Evolutionary conservation across 2,888 invertebrate genomes (phyloP), one percentile per base, ranked within the genome.

Genomic region (Diarsia brunnea): DNA sequence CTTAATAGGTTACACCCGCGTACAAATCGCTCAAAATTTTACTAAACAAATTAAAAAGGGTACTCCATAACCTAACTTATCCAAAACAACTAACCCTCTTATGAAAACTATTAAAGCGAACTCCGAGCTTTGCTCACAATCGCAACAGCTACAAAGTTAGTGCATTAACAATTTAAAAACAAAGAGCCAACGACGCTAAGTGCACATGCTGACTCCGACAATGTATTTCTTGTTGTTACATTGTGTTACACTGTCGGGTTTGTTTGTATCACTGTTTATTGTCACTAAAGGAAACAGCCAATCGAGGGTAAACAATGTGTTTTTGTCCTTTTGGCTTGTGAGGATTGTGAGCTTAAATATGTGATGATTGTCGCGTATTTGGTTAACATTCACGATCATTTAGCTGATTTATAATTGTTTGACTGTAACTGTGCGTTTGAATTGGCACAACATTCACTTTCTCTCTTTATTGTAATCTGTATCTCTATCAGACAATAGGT

Each of bases 111-210:
- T 72, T 81, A 79, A 51, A 66, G 38, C 2, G 38, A 71, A 79
- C 38, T 64, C n/a, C n/a, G 2, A 65, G 53, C 24, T 63, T 27
- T 51, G 45, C 58, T 65, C 45, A 60, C 70, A 64, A 73, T 81
- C 63, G 81, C 60, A 80, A 79, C 78, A 80, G 74, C 79, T 72
- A 79, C 72, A 81, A 86, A 84, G 84, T 89, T 83, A 78, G 78
- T 78, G 80, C 84, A 86, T 79, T 84, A 79, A 79, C 61, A 77
- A 79, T 76, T 78, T 72, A 75, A 78, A 73, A 75, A 84, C 77
- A 87, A 79, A 82, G 73, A 77, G 63, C 82, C 69, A 21, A 66
- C 69, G 47, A 60, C 82, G 63, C 67, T 83, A 81, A 84, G 85
- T 81, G 77, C 79, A 82, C 84, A 75, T 74, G 76, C 71, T 69